Evolutionary conservation across 2,888 invertebrate species (phyloP).

Genomic region (Linnaemya vulpina): DNA sequence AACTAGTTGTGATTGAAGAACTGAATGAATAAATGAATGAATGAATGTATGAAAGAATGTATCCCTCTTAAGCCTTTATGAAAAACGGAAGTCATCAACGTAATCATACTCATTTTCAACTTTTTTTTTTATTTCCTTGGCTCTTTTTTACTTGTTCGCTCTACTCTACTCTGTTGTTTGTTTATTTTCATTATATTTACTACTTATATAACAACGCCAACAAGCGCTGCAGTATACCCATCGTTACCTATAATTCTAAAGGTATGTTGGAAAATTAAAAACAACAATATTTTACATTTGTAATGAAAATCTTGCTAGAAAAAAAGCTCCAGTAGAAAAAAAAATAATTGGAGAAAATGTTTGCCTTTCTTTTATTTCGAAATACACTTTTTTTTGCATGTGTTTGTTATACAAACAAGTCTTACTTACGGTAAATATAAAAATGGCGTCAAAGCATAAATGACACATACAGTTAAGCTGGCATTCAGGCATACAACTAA

Average conservation of each 20-base stretch:
- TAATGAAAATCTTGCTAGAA: conserved; percentile 60
- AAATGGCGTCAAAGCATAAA: conserved; percentile 80
- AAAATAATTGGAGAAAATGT: conserved; percentile 42
- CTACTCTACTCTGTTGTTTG: conserved; percentile 41
- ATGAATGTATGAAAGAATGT: conserved; percentile 33
- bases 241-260: conserved; percentile 37
- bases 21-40: conserved; percentile 33
- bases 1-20: conserved; percentile 23
- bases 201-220: conserved; percentile 28
- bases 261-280: conserved; percentile 52
- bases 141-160: not conserved
- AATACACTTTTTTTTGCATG: conserved; percentile 9
- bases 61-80: conserved; percentile 47
- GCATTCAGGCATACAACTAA: conserved; percentile 54
- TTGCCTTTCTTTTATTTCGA: conserved; percentile 45
- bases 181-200: conserved; percentile 57
- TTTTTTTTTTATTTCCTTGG: conserved; percentile 21
- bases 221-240: conserved; percentile 24
- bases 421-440: conserved; percentile 76
- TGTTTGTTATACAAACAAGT: conserved; percentile 64
- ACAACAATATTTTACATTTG: conserved; percentile 57
- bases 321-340: not conserved
- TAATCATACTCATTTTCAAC: conserved; percentile 70
- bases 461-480: conserved; percentile 75
- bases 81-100: conserved; percentile 70